Conservation (phyloP, 2,888 invertebrate species). For the Drosophila macrothrix region DNA sequence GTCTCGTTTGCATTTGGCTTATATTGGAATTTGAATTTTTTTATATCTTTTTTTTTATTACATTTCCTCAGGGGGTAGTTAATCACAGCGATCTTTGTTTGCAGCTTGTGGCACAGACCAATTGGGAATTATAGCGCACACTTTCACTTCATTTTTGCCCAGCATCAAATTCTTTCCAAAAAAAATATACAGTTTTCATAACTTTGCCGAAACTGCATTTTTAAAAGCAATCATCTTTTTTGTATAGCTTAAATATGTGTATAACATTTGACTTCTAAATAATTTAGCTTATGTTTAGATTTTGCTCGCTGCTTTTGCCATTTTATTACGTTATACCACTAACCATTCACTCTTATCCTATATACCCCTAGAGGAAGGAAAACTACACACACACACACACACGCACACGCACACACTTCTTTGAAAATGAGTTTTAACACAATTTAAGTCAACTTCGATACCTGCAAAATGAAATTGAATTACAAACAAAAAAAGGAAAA, state of each 20-base stretch:
- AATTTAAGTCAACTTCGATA: conserved; percentile 53
- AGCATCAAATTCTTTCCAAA: background rate
- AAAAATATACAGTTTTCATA: background rate
- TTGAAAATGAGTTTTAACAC: conserved; percentile 42
- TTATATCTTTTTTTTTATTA: background rate
- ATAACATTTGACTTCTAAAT: background rate
- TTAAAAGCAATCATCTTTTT: background rate
- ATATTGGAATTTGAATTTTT: background rate
- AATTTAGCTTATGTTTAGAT: background rate
- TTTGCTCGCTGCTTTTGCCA: background rate
- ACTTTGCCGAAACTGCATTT: background rate
- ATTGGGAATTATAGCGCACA: conserved; percentile 30
- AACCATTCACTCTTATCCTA: background rate
- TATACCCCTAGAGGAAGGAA: background rate
- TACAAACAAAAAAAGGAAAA: conserved; percentile 36
- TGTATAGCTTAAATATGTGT: background rate
- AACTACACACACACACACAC: conserved; percentile 2
- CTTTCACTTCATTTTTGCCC: background rate
- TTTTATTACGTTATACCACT: background rate
- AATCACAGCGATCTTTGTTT: conserved; percentile 47
- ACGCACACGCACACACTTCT: background rate
- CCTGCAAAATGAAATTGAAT: conserved; percentile 63
- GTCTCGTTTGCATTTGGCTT: conserved; percentile 5
- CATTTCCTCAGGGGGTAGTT: conserved; percentile 34
- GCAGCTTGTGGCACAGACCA: conserved; percentile 11